Percentiles rank a stretch among this genome's conserved stretches.
Evolutionary conservation across 1,140 invertebrate species (phyloP).

Genomic region (Mizuhopecten yessoensis): DNA sequence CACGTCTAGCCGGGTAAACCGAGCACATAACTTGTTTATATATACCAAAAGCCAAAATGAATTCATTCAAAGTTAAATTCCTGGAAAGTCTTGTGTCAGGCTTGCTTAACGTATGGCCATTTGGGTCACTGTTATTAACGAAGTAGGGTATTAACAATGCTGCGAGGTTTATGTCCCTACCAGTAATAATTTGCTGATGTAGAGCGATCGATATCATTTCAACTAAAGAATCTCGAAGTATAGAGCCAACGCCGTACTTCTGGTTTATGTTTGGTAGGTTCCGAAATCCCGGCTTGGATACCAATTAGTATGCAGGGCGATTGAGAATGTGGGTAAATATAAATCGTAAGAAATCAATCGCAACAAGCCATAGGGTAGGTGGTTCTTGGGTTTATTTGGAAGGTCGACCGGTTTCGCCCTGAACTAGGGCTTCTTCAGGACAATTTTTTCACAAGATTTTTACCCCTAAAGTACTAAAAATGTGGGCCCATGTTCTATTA

Average conservation of each 20-base stretch:
- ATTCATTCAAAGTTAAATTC: constrained; percentile 39
- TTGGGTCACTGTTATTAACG: not conserved
- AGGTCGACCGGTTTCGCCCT: too few species aligned
- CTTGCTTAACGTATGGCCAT: not conserved
- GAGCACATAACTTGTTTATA: constrained; percentile 52
- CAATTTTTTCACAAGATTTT: too few species aligned
- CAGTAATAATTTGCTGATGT: constrained; percentile 43
- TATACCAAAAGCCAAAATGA: constrained; percentile 48
- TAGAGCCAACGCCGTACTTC: too few species aligned
- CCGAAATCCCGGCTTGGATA: not conserved
- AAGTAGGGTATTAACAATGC: constrained; percentile 50
- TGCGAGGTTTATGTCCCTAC: constrained; percentile 51
- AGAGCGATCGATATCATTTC: not conserved
- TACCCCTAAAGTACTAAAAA: too few species aligned
- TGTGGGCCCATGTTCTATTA: too few species aligned
- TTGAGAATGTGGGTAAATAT: not conserved
- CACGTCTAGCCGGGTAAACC: not conserved
- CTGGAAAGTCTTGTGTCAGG: constrained; percentile 48
- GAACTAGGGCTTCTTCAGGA: too few species aligned
- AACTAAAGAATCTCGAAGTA: not conserved
- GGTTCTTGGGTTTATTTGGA: too few species aligned
- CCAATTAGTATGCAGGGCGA: not conserved
- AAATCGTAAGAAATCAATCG: too few species aligned
- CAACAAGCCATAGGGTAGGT: too few species aligned
- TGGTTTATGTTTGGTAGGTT: too few species aligned